Evolutionary conservation across 2,113 vertebrate genomes (phyloP).

Genomic region (Paradoxurus hermaphroditus): DNA sequence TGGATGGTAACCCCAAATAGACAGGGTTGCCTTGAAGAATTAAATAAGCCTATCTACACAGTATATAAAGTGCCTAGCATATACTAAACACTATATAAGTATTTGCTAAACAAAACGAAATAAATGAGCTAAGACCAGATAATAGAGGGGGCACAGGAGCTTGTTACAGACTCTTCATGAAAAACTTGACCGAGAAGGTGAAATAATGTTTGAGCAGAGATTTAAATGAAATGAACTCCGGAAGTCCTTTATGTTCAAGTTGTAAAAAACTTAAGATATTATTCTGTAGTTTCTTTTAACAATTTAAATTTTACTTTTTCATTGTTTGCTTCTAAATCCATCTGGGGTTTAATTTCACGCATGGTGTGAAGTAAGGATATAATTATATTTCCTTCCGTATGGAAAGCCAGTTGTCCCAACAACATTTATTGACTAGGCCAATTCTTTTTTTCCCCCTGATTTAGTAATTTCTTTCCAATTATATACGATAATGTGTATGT

Average conservation of each 20-base stretch:
- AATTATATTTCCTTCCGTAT: slow-evolving; percentile 43
- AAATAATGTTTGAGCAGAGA: neutral
- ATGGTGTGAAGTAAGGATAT: neutral
- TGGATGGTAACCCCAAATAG: neutral
- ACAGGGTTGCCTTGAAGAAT: neutral
- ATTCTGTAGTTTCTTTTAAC: neutral
- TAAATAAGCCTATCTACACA: neutral
- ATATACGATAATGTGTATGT: neutral
- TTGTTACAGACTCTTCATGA: neutral
- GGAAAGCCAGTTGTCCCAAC: slow-evolving; percentile 42
- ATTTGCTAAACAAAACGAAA: neutral
- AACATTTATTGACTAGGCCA: slow-evolving; percentile 1
- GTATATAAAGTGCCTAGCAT: neutral
- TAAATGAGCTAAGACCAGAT: neutral
- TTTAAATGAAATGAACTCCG: neutral
- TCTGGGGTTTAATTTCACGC: slow-evolving; percentile 47
- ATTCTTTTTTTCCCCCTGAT: neutral
- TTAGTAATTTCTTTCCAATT: neutral
- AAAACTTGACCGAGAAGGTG: neutral
- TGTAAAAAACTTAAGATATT: neutral
- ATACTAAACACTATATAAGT: neutral
- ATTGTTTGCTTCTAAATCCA: slow-evolving; percentile 9
- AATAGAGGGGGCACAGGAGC: rapidly evolving
- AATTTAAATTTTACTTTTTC: neutral
- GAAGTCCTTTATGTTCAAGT: neutral